Evolutionary conservation across 2,888 invertebrate genomes (phyloP).

Genomic region (Neria commutata): DNA sequence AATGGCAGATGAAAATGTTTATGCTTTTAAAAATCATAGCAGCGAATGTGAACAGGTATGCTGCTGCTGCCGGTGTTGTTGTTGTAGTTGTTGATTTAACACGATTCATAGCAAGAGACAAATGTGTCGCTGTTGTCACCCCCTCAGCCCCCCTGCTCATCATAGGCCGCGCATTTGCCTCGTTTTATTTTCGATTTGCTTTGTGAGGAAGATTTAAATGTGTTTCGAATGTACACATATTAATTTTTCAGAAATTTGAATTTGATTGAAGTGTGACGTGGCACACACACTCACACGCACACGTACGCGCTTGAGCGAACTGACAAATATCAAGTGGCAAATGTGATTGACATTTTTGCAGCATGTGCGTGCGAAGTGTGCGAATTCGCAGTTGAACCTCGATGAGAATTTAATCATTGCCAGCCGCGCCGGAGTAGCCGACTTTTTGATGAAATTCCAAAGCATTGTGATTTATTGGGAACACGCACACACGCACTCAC

Average conservation of each 20-base stretch:
- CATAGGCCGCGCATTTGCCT: not conserved
- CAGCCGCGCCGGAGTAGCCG: no score
- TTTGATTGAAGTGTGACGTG: not conserved
- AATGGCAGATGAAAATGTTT: slow-evolving; percentile 57
- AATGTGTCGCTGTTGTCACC: not conserved
- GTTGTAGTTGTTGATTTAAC: not conserved
- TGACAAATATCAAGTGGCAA: no score
- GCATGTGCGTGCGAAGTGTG: slow-evolving; percentile 19
- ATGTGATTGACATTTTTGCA: slow-evolving; percentile 15
- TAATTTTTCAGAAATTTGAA: not conserved
- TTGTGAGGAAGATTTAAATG: slow-evolving; percentile 17
- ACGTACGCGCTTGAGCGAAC: not conserved
- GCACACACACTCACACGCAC: not conserved
- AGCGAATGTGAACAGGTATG: not conserved
- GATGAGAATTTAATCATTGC: no score
- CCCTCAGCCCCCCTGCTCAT: not conserved
- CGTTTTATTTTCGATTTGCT: no score
- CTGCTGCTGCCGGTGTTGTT: not conserved
- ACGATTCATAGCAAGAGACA: not conserved
- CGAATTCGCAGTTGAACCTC: no score
- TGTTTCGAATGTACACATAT: slow-evolving; percentile 3
- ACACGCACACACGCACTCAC: not conserved
- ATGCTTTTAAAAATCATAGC: slow-evolving; percentile 11
- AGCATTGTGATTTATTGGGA: no score
- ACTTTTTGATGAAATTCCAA: no score